These are phyloP conservation scores for Apogon hyalosoma DNA, from an alignment of 2,797 vertebrate species.

Conservation along the genomic window DNA sequence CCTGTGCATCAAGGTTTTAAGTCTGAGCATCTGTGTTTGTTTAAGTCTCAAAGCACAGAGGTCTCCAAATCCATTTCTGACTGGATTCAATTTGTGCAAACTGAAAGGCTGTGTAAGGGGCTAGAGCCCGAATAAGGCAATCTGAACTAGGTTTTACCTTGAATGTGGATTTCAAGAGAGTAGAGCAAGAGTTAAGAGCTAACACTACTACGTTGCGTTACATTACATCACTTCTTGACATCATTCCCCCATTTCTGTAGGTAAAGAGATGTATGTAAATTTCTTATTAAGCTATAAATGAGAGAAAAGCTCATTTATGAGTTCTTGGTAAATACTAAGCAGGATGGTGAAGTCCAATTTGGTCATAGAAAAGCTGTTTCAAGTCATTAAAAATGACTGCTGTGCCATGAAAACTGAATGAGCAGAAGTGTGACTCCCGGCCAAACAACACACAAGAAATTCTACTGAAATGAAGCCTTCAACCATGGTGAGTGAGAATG, in stretches of 20 bases:
- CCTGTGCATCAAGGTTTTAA: slow-evolving; percentile 43
- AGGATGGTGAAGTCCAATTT: background rate
- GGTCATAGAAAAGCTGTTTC: slow-evolving; percentile 8
- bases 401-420: background rate
- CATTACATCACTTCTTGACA: slow-evolving; percentile 16
- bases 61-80: slow-evolving; percentile 54
- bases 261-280: slow-evolving; percentile 17
- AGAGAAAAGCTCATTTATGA: background rate
- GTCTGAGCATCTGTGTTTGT: slow-evolving; percentile 62
- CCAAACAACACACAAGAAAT: slow-evolving; percentile 25
- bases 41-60: slow-evolving; percentile 56
- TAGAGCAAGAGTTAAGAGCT: background rate
- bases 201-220: background rate
- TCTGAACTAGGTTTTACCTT: slow-evolving; percentile 28
- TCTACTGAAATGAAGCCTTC: slow-evolving; percentile 42
- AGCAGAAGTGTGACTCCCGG: slow-evolving; percentile 17
- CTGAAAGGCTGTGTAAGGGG: slow-evolving; percentile 17
- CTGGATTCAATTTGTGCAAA: slow-evolving; percentile 34
- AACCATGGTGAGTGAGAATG: slow-evolving; percentile 30
- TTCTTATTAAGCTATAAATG: background rate
- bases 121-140: slow-evolving; percentile 29
- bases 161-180: slow-evolving; percentile 11
- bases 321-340: background rate
- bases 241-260: background rate
- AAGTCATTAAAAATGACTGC: slow-evolving; percentile 22